A percentile compares a stretch with the other conserved stretches of the same genome.
These are phyloP conservation scores for Austrofundulus limnaeus DNA, from an alignment of 2,113 vertebrate genomes.

Conservation along the genomic window DNA sequence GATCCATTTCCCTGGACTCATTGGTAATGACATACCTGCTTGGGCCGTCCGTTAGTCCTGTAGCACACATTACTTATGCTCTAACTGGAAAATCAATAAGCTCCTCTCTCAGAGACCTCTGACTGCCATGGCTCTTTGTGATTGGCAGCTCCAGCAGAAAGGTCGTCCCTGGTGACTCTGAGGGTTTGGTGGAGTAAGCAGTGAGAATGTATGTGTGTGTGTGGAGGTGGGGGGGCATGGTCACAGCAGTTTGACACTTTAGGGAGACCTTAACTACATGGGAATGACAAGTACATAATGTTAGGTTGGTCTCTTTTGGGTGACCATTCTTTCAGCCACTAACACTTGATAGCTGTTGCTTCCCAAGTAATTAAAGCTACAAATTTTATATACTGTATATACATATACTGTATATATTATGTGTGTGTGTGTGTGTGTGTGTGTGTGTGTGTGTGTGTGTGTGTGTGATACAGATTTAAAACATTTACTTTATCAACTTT, in stretches of 20 bases:
- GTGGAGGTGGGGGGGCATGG: conserved; percentile 82
- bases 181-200: conserved; percentile 85
- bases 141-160: conserved; percentile 95
- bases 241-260: conserved; percentile 69
- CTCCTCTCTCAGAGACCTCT: conserved; percentile 86
- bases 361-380: conserved; percentile 71
- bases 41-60: conserved; percentile 93
- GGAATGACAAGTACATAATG: conserved; percentile 87
- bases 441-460: too few species aligned
- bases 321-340: conserved; percentile 85
- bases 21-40: conserved; percentile 99
- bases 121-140: conserved; percentile 89
- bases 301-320: conserved; percentile 84
- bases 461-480: too few species aligned
- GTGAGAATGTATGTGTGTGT: too few species aligned
- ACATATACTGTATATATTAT: too few species aligned
- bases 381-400: too few species aligned
- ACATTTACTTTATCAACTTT: too few species aligned
- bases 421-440: too few species aligned
- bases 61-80: conserved; percentile 95
- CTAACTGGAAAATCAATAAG: conserved; percentile 99
- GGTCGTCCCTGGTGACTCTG: conserved; percentile 88
- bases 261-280: conserved; percentile 84
- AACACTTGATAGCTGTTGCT: conserved; percentile 60
- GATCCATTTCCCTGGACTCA: conserved; percentile 88